Percentiles rank a stretch among this genome's conserved stretches.
Conservation (phyloP, 2,113 vertebrate genomes). For the Otus sunia region DNA sequence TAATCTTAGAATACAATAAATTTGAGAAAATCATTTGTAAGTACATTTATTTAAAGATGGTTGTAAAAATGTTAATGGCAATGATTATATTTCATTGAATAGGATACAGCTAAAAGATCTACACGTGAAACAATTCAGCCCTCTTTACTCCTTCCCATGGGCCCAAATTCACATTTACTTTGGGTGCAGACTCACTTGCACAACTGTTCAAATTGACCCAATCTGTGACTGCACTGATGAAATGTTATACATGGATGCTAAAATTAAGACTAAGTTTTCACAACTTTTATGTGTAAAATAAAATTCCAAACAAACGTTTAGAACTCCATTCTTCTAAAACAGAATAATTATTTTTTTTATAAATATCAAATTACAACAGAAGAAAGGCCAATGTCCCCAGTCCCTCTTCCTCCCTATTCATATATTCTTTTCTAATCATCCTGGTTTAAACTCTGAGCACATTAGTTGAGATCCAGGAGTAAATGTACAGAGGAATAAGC, state of each 20-base stretch:
- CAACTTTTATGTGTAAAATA: not conserved
- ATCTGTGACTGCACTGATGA: not conserved
- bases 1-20: not conserved
- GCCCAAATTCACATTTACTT: not conserved
- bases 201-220: not conserved
- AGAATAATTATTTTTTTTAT: not conserved
- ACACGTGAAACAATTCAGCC: not conserved
- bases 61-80: not conserved
- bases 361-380: not conserved
- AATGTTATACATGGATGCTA: not conserved
- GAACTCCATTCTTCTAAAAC: not conserved
- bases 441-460: not conserved
- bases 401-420: not conserved
- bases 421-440: not conserved
- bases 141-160: not conserved
- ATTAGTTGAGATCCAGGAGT: not conserved
- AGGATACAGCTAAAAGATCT: not conserved
- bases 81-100: not conserved
- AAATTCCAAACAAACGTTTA: not conserved
- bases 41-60: not conserved
- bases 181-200: not conserved
- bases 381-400: not conserved
- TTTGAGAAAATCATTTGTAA: not conserved
- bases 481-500: not conserved
- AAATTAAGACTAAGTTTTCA: not conserved